Percentiles rank a stretch among this genome's conserved stretches.
Conservation (phyloP, 2,888 invertebrate genomes). For the Pachycephus smyrnensis region DNA sequence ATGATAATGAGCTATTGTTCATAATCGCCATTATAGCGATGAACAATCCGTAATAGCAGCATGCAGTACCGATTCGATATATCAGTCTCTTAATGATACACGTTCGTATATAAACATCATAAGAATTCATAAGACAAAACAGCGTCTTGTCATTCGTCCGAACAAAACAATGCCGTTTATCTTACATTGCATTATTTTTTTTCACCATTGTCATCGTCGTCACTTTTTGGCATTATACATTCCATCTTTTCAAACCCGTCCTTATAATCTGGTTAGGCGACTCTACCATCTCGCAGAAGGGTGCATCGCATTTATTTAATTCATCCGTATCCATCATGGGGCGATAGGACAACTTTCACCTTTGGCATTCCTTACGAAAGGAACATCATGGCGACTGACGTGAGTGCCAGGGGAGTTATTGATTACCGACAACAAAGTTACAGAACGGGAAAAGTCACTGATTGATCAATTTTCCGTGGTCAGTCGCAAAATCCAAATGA, state of each 20-base stretch:
- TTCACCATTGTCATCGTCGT: not conserved
- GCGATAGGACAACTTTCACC: slow-evolving; percentile 10
- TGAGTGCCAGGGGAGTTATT: not conserved
- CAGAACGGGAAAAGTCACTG: not conserved
- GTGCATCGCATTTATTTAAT: not conserved
- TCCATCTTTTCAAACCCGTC: not conserved
- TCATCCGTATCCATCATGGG: not conserved
- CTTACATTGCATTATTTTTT: not conserved
- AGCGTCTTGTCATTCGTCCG: not conserved
- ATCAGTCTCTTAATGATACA: not conserved
- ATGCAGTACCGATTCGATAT: not conserved
- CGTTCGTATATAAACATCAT: not conserved
- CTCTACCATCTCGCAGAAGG: not conserved
- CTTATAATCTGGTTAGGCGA: not conserved
- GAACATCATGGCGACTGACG: not conserved
- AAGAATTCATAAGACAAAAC: not conserved
- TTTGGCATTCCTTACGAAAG: slow-evolving; percentile 31
- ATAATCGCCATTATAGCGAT: not conserved
- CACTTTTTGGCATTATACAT: not conserved
- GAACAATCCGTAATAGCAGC: not conserved
- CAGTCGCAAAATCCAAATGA: not conserved
- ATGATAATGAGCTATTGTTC: not conserved
- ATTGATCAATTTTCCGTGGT: not conserved
- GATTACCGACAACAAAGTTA: not conserved
- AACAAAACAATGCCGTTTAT: not conserved